Base-by-base conservation (phyloP, 2,797 vertebrate species). In the Trachurus trachurus region DNA sequence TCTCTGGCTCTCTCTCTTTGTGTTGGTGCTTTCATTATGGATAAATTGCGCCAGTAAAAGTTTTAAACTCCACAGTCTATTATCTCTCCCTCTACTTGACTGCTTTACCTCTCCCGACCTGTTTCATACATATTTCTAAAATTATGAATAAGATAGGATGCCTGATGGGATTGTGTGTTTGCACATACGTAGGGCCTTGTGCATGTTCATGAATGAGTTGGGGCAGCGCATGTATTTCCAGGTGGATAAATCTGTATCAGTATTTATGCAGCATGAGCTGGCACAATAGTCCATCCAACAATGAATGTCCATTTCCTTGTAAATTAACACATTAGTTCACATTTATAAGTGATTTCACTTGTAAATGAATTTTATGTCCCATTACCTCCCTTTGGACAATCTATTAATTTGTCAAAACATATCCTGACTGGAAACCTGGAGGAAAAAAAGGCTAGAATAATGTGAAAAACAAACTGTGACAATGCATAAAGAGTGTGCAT, bases 1-100 rank as follows among this genome's bases (percentile, higher is more conserved):
- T 34, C 31, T 39, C n/a, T 42, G 9, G 39, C 40, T 31, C 31
- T 34, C 31, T 56, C 40, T 31, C 26, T 3, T 40, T 56, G 61
- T 63, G 50, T 17, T 74, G 61, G 50, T 77, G 31, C 2, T 74
- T 80, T 82, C 47, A 67, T 42, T 53, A 63, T 44, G 16, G 47
- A 45, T 56, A 57, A 74, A 62, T 29, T 49, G 56, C 52, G 31
- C 59, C 26, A 9, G 7, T 40, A 37, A 70, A 64, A 12, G 15
- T 63, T 77, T 71, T 37, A 62, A 13, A 81, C 50, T 66, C 12
- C 13, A 62, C 8, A 60, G 44, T 66, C 3, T 40, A 34, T 66
- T 45, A 9, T 52, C 21, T 22, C 40, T 69, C 60, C 12, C n/a
- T 67, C 68, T 65, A 13, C 53, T 61, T 34, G 31, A 34, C 21